Base-by-base conservation (phyloP, 2,113 vertebrate genomes). In the Brienomyrus brachyistius region DNA sequence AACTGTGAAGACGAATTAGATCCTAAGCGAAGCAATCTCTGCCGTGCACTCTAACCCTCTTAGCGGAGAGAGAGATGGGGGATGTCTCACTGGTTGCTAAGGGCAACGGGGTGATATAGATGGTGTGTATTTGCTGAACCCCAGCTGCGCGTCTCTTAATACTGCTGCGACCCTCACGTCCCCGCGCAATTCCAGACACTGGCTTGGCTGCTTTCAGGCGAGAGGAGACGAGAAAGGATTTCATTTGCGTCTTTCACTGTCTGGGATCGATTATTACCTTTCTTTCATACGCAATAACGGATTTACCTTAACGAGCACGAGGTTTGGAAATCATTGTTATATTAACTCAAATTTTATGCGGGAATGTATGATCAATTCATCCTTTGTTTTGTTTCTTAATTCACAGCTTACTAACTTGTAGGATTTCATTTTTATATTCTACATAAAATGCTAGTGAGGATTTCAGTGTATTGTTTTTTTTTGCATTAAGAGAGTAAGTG, bases 81-180 rank as follows among this genome's bases (percentile, higher is more conserved):
- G 91, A 89, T 89, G 91, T 66, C 90, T 90, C 80, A 62, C 51
- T 91, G 91, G 93, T 94, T 94, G 93, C 93, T 92, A 94, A 91
- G 93, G 91, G 92, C 92, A 94, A 94, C 93, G 89, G 92, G 91
- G 91, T 92, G 92, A 92, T 92, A 87, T 91, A 91, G 92, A 90
- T 91, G 89, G 88, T 91, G 89, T 91, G 92, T 91, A 45, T 91
- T 86, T 89, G 86, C 90, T 17, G 90, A 90, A 91, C 88, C 90
- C 90, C 90, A 91, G 89, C 91, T 91, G 92, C 74, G 92, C 88
- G 92, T 89, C 91, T 92, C 91, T 84, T 93, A 92, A 91, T 91
- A 91, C 91, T 88, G 86, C 84, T 83, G 91, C 93, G 92, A 93
- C 92, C 92, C 91, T 93, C 92, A 84, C 90, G 93, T 93, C 92